A percentile compares a stretch with the other conserved stretches of the same genome.
phyloP scores from a whole-genome alignment of 2,797 vertebrate species.

The Galagoides demidoff region DNA sequence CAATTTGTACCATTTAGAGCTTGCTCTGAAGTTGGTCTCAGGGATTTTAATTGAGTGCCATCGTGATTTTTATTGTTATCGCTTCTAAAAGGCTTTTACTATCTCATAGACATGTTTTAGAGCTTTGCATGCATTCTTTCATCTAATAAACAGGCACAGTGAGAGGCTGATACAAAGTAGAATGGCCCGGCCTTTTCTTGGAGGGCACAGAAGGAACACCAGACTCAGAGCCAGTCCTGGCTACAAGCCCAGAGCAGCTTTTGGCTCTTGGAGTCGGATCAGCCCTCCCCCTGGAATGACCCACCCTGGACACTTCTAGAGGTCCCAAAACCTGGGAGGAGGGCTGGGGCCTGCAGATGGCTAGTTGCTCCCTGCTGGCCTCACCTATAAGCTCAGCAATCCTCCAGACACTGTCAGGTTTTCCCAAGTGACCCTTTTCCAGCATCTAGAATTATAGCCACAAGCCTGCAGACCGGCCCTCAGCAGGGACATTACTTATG shows the following conservation, averaged over 20 bases:
- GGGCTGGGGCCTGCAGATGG: not conserved
- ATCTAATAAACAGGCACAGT: not conserved
- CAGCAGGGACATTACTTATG: not conserved
- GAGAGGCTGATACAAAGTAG: not conserved
- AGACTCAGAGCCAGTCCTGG: not conserved
- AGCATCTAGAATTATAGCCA: not conserved
- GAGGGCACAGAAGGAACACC: not conserved
- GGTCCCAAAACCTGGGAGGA: not conserved
- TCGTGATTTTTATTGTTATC: not conserved
- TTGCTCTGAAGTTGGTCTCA: not conserved
- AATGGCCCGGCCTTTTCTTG: not conserved
- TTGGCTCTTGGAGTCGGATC: not conserved
- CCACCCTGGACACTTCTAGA: not conserved
- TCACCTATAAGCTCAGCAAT: not conserved
- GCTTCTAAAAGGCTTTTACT: not conserved
- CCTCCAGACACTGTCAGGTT: not conserved
- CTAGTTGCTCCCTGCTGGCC: not conserved
- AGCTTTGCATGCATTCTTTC: not conserved
- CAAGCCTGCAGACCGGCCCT: not conserved
- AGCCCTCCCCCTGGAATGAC: not conserved
- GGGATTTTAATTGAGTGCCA: not conserved
- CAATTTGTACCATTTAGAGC: not conserved
- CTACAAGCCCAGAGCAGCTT: not conserved
- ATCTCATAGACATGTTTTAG: not conserved
- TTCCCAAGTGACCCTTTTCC: not conserved